Conservation (phyloP, 2,888 invertebrate genomes). For the Chloroclystis v-ata region DNA sequence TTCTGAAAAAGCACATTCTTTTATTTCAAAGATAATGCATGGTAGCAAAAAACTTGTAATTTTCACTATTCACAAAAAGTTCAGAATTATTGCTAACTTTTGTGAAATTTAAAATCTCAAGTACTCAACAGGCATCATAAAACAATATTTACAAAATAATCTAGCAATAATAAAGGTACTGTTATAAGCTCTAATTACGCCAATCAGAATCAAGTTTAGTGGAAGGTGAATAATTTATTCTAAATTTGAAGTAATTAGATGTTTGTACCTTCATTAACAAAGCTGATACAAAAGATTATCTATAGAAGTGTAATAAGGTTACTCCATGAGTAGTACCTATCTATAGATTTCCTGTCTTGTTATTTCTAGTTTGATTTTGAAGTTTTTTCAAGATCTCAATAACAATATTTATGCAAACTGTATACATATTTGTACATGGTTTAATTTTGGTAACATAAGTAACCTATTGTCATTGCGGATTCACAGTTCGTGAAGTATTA, state of each 20-base stretch:
- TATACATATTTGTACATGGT: conserved; percentile 51
- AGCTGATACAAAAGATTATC: no score
- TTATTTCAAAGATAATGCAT: no score
- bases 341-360: no score
- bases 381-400: not conserved
- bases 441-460: conserved; percentile 44
- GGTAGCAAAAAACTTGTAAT: not conserved
- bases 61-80: not conserved
- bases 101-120: not conserved
- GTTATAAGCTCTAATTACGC: conserved; percentile 15
- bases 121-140: not conserved
- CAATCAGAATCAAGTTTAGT: conserved; percentile 14
- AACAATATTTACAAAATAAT: conserved; percentile 4
- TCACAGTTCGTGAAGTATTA: conserved; percentile 37
- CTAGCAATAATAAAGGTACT: conserved; percentile 2
- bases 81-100: not conserved
- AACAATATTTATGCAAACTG: not conserved
- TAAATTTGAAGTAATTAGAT: no score
- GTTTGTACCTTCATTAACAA: no score
- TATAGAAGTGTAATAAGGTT: no score
- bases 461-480: conserved; percentile 52
- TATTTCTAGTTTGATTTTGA: no score
- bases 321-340: no score
- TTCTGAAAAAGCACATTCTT: no score
- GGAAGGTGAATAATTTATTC: no score